Evolutionary conservation across 2,113 vertebrate genomes (phyloP), one percentile per base, ranked within the genome.

Genomic region (Syngnathus floridae): DNA sequence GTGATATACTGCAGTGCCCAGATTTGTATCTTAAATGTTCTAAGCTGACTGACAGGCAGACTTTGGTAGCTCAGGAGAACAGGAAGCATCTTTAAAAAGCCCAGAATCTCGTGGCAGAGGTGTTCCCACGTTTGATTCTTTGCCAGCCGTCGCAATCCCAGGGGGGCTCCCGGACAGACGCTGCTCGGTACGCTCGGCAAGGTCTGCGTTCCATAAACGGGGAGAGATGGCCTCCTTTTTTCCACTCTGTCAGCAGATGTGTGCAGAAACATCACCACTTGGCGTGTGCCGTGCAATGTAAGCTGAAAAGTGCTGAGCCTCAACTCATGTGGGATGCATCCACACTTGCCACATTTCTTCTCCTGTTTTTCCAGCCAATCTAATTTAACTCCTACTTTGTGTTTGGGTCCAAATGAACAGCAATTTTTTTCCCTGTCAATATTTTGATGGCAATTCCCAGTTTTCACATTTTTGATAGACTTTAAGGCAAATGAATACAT

Each of bases 161-260:
- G 14, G 57, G 67, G 66, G 57, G 57, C 35, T 70, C 62, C 40
- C 12, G 21, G 69, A 67, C 70, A 73, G 79, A 76, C 78, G 74
- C 72, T 49, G 40, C 66, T 65, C 43, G 55, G 38, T 13, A 1
- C 1, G 17, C 19, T 54, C 51, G 21, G 51, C 51, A 11, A 46
- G 36, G n/a, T 72, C 64, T 70, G 16, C 31, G 19, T 60, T 70
- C 54, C 43, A 31, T 63, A 67, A 52, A 38, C 9, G 57, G n/a
- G 57, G 36, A n/a, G 57, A 38, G n/a, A 37, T 1, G 19, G 35
- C 9, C 22, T 41, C 7, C 4, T 67, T 73, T 76, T 82, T 80
- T 68, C 71, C 78, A 64, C 67, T 62, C 64, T 73, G 82, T 88
- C 87, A 88, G 87, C 87, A 87, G 59, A 80, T 77, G 74, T 73